Conservation (phyloP, 2,797 vertebrate species). For the Silurus lanzhouensis region DNA sequence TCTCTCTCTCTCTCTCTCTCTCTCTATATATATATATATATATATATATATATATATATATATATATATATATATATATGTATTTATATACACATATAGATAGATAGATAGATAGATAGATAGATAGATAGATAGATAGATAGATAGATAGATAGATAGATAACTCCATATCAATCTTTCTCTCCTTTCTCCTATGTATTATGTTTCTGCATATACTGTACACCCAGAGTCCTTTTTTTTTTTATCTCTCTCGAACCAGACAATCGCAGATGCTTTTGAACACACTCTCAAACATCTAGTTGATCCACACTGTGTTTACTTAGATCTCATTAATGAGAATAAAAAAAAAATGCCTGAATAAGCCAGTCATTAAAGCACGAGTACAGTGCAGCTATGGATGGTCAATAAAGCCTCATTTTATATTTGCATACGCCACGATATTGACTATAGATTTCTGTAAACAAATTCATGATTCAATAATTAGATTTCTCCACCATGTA, state of each 20-base stretch:
- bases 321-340: conserved; percentile 9
- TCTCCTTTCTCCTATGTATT: no score
- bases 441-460: not conserved
- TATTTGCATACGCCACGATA: not conserved
- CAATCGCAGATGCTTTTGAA: not conserved
- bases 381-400: conserved; percentile 3
- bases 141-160: no score
- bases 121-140: no score
- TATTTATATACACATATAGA: no score
- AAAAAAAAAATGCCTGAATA: not conserved
- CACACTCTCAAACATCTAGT: not conserved
- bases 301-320: not conserved
- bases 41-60: no score
- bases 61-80: no score
- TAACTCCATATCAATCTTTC: no score
- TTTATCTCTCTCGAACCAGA: not conserved
- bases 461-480: conserved; percentile 12
- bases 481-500: not conserved
- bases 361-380: not conserved
- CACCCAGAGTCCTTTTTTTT: no score
- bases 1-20: no score
- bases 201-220: no score
- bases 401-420: conserved; percentile 21
- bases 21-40: no score
- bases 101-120: no score